Percentiles rank a stretch among this genome's conserved stretches.
Conservation (phyloP, 2,113 vertebrate genomes). For the Micronisus gabar region DNA sequence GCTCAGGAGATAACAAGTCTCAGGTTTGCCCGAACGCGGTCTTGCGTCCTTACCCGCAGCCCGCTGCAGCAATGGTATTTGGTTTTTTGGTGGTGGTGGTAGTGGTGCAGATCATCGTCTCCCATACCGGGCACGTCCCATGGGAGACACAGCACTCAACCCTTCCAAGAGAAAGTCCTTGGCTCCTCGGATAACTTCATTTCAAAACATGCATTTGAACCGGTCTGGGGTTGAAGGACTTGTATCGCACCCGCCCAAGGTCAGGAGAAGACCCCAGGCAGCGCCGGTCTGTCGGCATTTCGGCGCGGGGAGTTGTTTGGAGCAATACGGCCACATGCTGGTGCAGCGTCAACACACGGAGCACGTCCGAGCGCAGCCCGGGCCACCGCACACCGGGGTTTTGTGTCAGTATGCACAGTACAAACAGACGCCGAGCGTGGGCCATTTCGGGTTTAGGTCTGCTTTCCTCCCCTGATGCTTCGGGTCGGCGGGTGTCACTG, state of each 20-base stretch:
- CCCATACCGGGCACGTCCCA: fast-evolving
- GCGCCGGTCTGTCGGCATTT: fast-evolving
- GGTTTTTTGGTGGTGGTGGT: too few relatives aligned
- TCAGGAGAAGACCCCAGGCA: background rate
- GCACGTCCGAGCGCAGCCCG: background rate
- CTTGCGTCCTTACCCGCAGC: fast-evolving
- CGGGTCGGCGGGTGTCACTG: fast-evolving
- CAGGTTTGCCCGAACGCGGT: background rate
- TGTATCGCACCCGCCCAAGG: background rate
- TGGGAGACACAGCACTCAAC: background rate
- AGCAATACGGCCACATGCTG: background rate
- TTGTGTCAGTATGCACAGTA: background rate
- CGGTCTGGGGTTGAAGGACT: background rate
- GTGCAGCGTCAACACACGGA: fast-evolving
- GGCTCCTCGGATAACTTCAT: background rate
- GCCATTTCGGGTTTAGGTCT: background rate
- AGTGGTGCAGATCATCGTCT: background rate
- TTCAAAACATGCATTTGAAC: background rate
- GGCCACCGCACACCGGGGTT: fast-evolving
- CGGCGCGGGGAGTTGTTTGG: background rate
- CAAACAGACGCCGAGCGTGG: background rate
- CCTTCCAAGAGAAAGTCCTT: background rate
- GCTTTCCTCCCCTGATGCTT: background rate
- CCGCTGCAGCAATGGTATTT: background rate
- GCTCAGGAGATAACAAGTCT: background rate